A percentile compares a stretch with the other conserved stretches of the same genome.
These are phyloP conservation scores for Pseudopipra pipra DNA, from an alignment of 2,113 vertebrate genomes.

Conservation along the genomic window DNA sequence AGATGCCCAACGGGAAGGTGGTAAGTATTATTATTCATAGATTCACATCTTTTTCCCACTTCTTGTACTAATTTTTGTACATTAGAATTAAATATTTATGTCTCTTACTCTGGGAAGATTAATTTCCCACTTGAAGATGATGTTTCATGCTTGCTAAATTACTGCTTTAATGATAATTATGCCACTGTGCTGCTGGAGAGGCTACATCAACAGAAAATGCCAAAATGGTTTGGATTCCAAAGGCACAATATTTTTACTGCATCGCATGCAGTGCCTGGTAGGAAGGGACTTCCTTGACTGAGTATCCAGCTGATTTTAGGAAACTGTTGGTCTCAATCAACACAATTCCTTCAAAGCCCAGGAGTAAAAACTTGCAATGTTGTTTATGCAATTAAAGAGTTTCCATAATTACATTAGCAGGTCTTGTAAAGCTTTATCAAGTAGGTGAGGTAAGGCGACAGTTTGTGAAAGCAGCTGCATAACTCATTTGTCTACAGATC, in stretches of 20 bases:
- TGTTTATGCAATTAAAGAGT: background rate
- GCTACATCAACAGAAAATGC: background rate
- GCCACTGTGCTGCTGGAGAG: background rate
- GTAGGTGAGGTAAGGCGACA: background rate
- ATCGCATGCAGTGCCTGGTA: background rate
- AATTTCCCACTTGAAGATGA: background rate
- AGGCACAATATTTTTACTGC: background rate
- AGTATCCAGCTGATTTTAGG: background rate
- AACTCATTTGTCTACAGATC: background rate
- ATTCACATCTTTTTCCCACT: fast-evolving
- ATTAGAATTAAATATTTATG: background rate
- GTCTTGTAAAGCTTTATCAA: background rate
- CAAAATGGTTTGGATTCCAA: background rate
- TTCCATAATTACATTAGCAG: background rate
- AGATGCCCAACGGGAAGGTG: background rate
- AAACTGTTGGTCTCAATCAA: background rate
- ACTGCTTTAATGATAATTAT: background rate
- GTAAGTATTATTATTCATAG: background rate
- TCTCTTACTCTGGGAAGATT: background rate
- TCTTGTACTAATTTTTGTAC: background rate
- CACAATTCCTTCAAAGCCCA: background rate
- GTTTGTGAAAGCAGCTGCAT: background rate
- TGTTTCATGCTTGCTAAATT: background rate
- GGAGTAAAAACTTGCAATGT: background rate
- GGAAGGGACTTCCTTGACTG: background rate